Percentiles rank a stretch among this genome's conserved stretches.
Evolutionary conservation across 2,797 vertebrate species (phyloP).

Genomic region (Chaenodraco wilsoni): DNA sequence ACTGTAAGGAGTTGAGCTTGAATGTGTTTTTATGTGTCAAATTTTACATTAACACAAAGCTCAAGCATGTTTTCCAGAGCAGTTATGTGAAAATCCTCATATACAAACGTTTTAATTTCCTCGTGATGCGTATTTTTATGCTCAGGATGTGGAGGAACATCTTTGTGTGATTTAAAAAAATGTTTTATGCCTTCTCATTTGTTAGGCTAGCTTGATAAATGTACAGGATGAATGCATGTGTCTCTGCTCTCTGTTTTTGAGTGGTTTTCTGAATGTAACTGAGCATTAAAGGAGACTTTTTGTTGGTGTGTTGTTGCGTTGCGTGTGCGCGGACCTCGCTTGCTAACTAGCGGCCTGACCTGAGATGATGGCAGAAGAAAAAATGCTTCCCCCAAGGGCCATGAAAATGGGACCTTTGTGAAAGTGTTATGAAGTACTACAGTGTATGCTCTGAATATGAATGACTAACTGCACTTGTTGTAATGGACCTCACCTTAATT

Average conservation of each 20-base stretch:
- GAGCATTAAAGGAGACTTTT: slow-evolving; percentile 18
- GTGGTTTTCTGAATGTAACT: slow-evolving; percentile 43
- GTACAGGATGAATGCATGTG: background rate
- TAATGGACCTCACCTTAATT: background rate
- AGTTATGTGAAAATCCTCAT: background rate
- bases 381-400: slow-evolving; percentile 29
- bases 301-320: slow-evolving; percentile 16
- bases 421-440: slow-evolving; percentile 30
- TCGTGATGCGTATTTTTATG: background rate
- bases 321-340: background rate
- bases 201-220: slow-evolving; percentile 17
- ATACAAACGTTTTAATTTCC: background rate
- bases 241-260: background rate
- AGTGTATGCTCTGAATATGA: slow-evolving; percentile 13
- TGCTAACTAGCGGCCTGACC: slow-evolving; percentile 20
- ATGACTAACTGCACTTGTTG: background rate
- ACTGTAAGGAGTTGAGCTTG: background rate
- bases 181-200: slow-evolving; percentile 2
- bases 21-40: background rate
- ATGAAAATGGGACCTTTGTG: slow-evolving; percentile 15
- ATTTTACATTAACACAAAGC: background rate
- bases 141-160: background rate
- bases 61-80: background rate
- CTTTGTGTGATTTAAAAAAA: slow-evolving; percentile 1
- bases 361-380: slow-evolving; percentile 32